These are phyloP conservation scores for Tetragonisca angustula DNA, from an alignment of 2,888 invertebrate genomes.

Conservation along the genomic window DNA sequence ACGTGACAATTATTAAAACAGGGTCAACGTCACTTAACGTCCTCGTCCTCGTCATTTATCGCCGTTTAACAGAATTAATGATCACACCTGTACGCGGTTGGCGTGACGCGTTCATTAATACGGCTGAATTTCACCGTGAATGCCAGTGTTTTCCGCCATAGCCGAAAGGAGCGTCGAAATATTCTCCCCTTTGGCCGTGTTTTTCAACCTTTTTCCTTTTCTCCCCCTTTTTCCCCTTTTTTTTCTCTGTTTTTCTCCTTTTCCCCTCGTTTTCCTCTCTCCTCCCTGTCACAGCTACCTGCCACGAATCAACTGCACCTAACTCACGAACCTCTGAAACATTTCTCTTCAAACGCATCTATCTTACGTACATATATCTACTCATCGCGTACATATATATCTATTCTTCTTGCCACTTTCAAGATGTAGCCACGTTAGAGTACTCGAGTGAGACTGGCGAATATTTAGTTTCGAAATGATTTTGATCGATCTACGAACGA, in stretches of 20 bases:
- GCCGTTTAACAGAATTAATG: constrained; percentile 71
- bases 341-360: background rate
- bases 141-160: constrained; percentile 37
- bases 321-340: constrained; percentile 1
- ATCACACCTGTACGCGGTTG: constrained; percentile 58
- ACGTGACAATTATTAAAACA: constrained; percentile 71
- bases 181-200: constrained; percentile 14
- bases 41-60: constrained; percentile 70
- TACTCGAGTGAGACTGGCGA: background rate
- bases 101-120: constrained; percentile 65
- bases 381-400: too few relatives aligned
- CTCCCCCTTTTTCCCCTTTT: background rate
- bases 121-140: constrained; percentile 54
- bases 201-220: background rate
- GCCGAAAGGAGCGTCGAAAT: constrained; percentile 43
- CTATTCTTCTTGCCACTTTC: background rate
- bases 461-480: background rate
- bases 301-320: background rate
- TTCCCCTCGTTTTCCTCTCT: background rate
- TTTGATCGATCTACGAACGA: background rate
- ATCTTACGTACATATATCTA: too few relatives aligned
- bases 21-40: constrained; percentile 71
- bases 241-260: too few relatives aligned
- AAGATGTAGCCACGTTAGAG: background rate
- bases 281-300: background rate